These are phyloP conservation scores for Cephalopachus bancanus DNA, from an alignment of 2,797 vertebrate species.

Conservation along the genomic window DNA sequence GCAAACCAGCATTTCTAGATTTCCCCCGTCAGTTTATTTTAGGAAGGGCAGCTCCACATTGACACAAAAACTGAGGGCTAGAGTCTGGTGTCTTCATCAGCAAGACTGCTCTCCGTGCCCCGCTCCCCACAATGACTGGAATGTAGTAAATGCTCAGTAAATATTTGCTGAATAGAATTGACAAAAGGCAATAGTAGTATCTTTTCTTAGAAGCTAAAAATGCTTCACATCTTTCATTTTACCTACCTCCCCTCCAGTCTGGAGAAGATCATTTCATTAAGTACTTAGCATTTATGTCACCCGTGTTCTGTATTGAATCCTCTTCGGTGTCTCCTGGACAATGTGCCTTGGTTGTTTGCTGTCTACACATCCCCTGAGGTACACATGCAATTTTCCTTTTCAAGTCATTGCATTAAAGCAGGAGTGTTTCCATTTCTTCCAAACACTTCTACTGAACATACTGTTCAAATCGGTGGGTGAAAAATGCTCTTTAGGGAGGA, in stretches of 20 bases:
- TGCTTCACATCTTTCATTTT: background rate
- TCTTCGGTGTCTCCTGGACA: background rate
- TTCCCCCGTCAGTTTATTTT: background rate
- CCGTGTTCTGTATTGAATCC: background rate
- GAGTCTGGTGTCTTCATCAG: background rate
- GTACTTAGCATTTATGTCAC: background rate
- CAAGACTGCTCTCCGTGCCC: background rate
- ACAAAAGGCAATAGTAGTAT: background rate
- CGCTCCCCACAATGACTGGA: background rate
- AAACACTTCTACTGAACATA: background rate
- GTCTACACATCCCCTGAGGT: background rate
- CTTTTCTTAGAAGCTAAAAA: slow-evolving; percentile 53
- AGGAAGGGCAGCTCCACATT: background rate
- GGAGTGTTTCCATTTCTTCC: background rate
- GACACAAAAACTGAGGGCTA: background rate
- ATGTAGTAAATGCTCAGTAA: background rate
- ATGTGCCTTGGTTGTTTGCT: background rate
- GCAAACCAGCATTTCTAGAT: background rate
- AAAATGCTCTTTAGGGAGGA: slow-evolving; percentile 21
- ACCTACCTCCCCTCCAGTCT: background rate
- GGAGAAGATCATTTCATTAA: slow-evolving; percentile 44
- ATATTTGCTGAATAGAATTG: slow-evolving; percentile 3
- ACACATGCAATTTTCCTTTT: background rate
- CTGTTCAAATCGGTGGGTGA: slow-evolving; percentile 13
- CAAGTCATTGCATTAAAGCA: background rate